Base-by-base conservation (phyloP, 1,140 invertebrate species). In the Cataglyphis hispanica region DNA sequence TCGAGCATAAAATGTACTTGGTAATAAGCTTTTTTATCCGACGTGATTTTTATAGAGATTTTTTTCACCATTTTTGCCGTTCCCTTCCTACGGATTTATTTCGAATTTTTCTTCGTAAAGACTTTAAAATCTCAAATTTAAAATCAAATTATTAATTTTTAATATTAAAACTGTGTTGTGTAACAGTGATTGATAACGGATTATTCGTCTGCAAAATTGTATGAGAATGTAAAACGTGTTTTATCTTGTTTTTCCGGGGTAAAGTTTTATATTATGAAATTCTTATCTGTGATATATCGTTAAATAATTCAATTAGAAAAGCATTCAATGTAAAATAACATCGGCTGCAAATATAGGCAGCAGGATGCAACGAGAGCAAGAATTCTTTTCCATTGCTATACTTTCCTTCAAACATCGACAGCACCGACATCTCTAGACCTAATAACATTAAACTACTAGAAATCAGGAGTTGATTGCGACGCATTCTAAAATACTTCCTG, bases 391-490 rank as follows among this genome's bases (percentile, higher is more conserved):
- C 58, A 10, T 86, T n/a, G 13, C 16, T 13, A 19, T 8, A n/a
- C 37, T 11, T 56, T 69, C 56, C n/a, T 40, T 67, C 22, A 40
- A 7, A 75, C 43, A 37, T 43, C 31, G 43, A 40, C 34, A 37
- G 27, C 34, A 43, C 11, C 13, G 58, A 11, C 22, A 10, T 50
- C 34, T 58, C 72, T 27, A 53, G 72, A 40, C 16, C 58, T 78
- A 78, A 84, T 75, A 76, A 87, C 46, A 60, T 80, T 85, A 78
- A 87, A 63, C 34, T 67, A 56, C 53, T n/a, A 87, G 66, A 78
- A 77, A 87, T 87, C 86, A 53, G 27, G n/a, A 78, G 74, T 84
- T 69, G 69, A 81, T 86, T 83, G 77, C 77, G 37, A 84, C 69
- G 80, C 67, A 83, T 86, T 56, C 27, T 46, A 46, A 50, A 37